Percentiles rank a stretch among this genome's conserved stretches.
Conservation (phyloP, 2,797 vertebrate species). For the Scyliorhinus canicula region DNA sequence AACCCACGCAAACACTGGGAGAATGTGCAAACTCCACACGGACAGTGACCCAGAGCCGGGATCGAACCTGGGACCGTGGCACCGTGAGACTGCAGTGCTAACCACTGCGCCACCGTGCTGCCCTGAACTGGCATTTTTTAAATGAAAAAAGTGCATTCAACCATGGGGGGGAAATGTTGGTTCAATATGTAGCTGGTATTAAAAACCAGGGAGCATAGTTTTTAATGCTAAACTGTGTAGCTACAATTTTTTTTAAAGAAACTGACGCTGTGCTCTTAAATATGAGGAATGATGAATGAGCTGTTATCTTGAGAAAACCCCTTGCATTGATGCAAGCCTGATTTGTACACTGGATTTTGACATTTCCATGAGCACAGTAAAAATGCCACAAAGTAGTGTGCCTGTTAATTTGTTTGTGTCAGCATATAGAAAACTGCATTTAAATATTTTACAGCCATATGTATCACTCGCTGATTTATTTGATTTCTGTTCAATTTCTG, state of each 20-base stretch:
- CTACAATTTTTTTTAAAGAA: not conserved
- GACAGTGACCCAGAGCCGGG: too few species aligned
- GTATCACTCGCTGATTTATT: not conserved
- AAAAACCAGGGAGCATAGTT: not conserved
- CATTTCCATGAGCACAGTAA: not conserved
- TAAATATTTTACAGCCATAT: not conserved
- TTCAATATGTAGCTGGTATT: not conserved
- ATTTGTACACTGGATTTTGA: not conserved
- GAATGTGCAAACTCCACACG: too few species aligned
- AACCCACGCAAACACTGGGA: too few species aligned
- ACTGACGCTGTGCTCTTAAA: not conserved
- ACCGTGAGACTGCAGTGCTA: too few species aligned
- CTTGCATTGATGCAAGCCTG: not conserved
- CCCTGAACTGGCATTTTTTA: not conserved
- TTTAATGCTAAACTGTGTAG: not conserved
- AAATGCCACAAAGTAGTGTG: not conserved
- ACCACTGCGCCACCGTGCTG: too few species aligned
- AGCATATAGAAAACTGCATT: not conserved
- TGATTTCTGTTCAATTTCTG: not conserved
- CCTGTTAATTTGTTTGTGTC: not conserved
- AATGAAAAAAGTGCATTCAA: not conserved
- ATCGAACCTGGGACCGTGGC: too few species aligned
- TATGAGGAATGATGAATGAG: not conserved
- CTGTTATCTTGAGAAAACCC: not conserved
- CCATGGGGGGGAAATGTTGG: not conserved